Evolutionary conservation across 2,113 vertebrate species (phyloP).

Genomic region (Donacobius atricapilla): DNA sequence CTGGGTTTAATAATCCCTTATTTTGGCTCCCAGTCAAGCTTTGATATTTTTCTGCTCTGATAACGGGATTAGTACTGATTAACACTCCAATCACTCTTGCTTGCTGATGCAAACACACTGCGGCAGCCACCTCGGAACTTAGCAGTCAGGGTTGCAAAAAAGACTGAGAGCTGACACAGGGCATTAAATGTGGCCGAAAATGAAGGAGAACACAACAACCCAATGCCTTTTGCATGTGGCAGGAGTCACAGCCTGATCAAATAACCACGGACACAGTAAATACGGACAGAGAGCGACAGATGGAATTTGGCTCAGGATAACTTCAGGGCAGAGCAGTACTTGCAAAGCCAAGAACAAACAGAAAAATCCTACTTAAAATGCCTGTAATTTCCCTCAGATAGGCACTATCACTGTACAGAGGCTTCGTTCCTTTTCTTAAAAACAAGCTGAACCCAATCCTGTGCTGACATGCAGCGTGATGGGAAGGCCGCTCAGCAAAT

Average conservation of each 20-base stretch:
- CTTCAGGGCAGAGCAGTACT: not conserved
- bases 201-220: not conserved
- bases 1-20: not conserved
- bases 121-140: not conserved
- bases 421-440: not conserved
- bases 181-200: not conserved
- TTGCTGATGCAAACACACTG: not conserved
- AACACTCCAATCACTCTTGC: not conserved
- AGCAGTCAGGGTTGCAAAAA: not conserved
- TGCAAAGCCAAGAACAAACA: conserved; percentile 36
- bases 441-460: not conserved
- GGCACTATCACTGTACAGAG: not conserved
- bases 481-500: not conserved
- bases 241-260: not conserved
- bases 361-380: not conserved
- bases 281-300: conserved; percentile 16
- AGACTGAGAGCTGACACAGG: not conserved
- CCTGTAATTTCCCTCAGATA: not conserved
- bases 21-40: not conserved
- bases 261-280: not conserved
- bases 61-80: not conserved
- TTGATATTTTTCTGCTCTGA: not conserved
- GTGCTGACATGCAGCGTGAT: not conserved
- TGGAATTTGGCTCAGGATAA: conserved; percentile 10
- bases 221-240: not conserved